Conservation (phyloP, 2,113 vertebrate species). For the Archocentrus centrarchus region DNA sequence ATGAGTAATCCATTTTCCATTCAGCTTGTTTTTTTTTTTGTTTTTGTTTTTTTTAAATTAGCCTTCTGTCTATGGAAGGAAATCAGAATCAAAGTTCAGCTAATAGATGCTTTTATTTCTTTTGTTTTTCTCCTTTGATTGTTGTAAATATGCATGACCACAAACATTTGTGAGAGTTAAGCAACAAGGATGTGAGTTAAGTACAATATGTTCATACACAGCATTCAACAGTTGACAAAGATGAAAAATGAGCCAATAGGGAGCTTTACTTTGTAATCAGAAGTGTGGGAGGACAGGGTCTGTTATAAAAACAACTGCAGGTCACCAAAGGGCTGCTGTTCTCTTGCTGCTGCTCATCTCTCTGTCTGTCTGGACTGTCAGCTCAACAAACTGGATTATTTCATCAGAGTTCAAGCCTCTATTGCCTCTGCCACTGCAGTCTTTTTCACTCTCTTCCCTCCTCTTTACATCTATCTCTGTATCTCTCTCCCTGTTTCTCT, state of each 20-base stretch:
- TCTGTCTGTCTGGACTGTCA: slow-evolving; percentile 71
- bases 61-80: not conserved
- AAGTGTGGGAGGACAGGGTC: slow-evolving; percentile 34
- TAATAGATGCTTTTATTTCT: not conserved
- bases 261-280: slow-evolving; percentile 54
- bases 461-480: slow-evolving; percentile 68
- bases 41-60: not conserved
- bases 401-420: slow-evolving; percentile 77
- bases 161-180: slow-evolving; percentile 5
- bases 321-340: slow-evolving; percentile 61
- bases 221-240: slow-evolving; percentile 9
- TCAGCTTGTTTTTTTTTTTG: slow-evolving; percentile 5
- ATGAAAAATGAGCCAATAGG: slow-evolving; percentile 16
- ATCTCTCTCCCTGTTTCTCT: slow-evolving; percentile 34
- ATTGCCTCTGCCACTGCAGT: slow-evolving; percentile 79
- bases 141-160: not conserved
- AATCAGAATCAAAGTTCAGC: slow-evolving; percentile 1
- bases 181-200: slow-evolving; percentile 1
- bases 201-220: slow-evolving; percentile 23
- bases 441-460: slow-evolving; percentile 72
- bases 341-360: slow-evolving; percentile 59
- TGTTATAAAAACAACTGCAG: slow-evolving; percentile 69
- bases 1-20: slow-evolving; percentile 14
- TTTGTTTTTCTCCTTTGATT: not conserved
- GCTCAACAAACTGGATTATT: slow-evolving; percentile 76